Evolutionary conservation across 2,888 invertebrate species (phyloP), one percentile per base, ranked within the genome.

Genomic region (Ochropacha duplaris): DNA sequence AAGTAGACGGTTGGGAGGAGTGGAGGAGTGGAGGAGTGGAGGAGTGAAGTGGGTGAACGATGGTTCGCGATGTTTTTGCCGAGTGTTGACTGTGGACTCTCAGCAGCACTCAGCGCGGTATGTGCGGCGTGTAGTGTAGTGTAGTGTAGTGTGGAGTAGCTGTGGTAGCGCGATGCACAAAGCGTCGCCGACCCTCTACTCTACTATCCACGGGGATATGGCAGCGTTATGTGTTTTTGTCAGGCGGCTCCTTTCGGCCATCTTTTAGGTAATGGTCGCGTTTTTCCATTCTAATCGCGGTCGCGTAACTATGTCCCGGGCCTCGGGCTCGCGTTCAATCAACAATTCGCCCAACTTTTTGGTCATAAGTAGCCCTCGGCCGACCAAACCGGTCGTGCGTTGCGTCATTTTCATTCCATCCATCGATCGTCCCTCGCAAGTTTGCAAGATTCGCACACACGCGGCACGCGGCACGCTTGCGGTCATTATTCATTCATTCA

Each of bases 281-380:
- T 83, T 88, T 86, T 87, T 87, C 69, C 64, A 68, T 68, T 77
- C 78, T 84, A 84, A 83, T 83, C 81, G 75, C 76, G 65, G 66
- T 62, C 77, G 66, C 79, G 75, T 64, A 79, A 77, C 83, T 78
- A 78, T 75, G 77, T 73, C 72, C 68, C 59, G 51, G 61, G 54
- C 55, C 60, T 55, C 61, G 65, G 64, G 64, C 72, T 69, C 75
- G 73, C 73, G 65, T 61, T 68, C 68, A 66, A 65, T 71, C 71
- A 65, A 62, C 68, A 69, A 73, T 68, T 70, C 76, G 74, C 66
- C 74, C 70, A 70, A 80, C 75, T 83, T 86, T 84, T 85, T 84
- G 76, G 74, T 63, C 55, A 62, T 51, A 57, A 59, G 58, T 68
- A 58, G 59, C 55, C 57, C 57, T 59, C 60, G 58, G 54, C 51